phyloP scores from a whole-genome alignment of 53 echinoderm and acorn worm genomes.

The Echinometra lucunter region DNA sequence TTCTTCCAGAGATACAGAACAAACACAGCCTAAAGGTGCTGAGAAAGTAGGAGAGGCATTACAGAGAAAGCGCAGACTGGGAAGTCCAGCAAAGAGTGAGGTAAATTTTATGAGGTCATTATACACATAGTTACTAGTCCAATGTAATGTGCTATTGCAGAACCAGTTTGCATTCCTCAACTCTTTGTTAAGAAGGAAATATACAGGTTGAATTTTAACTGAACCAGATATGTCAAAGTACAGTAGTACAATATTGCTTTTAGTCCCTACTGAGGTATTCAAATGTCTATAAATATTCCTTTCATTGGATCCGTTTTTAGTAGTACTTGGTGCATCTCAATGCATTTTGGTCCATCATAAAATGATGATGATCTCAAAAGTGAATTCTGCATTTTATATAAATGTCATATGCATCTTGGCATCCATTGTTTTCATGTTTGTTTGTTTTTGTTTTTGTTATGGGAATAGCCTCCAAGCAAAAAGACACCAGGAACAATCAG shows the following conservation, averaged over 20 bases:
- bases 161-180: too few species aligned
- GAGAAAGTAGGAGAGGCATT: constrained; percentile 11
- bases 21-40: background rate
- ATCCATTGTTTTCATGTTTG: background rate
- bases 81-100: constrained; percentile 11
- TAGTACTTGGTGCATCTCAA: background rate
- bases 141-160: too few species aligned
- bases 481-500: constrained; percentile 25
- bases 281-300: background rate
- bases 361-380: background rate
- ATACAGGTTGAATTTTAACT: background rate
- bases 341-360: background rate
- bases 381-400: background rate
- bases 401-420: background rate
- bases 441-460: background rate
- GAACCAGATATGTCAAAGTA: background rate
- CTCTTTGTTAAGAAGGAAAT: too few species aligned
- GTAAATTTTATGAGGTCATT: background rate
- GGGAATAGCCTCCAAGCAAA: constrained; percentile 9
- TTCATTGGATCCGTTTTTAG: background rate
- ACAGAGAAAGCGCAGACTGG: constrained; percentile 49
- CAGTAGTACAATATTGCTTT: background rate
- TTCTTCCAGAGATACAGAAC: background rate
- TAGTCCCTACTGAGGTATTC: background rate
- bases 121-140: background rate